phyloP scores from a whole-genome alignment of 2,888 invertebrate genomes.

The Carpatolechia fugitivella region DNA sequence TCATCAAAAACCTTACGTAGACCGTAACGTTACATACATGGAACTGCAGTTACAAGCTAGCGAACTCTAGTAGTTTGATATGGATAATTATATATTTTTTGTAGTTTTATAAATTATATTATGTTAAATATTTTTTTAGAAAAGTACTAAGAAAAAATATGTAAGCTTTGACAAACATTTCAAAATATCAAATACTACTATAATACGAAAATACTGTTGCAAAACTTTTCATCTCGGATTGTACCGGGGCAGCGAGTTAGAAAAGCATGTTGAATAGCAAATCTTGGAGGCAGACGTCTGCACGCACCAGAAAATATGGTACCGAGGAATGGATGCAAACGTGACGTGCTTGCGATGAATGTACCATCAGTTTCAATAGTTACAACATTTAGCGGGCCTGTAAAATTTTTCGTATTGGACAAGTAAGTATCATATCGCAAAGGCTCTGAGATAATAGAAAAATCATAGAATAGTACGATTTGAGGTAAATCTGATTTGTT shows the following conservation, averaged over 20 bases:
- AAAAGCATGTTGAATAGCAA: conserved; percentile 50
- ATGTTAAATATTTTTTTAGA: too few relatives aligned
- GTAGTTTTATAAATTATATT: too few relatives aligned
- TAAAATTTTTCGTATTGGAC: not conserved
- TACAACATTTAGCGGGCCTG: not conserved
- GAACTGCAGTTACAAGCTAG: too few relatives aligned
- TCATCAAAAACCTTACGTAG: too few relatives aligned
- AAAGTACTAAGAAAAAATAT: too few relatives aligned
- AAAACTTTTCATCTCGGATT: conserved; percentile 48
- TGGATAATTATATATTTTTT: too few relatives aligned
- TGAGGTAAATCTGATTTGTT: conserved; percentile 36
- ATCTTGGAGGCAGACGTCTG: conserved; percentile 46
- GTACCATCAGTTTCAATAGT: conserved; percentile 46
- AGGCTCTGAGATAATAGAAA: conserved; percentile 34
- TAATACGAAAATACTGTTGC: conserved; percentile 57
- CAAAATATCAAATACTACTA: conserved; percentile 23
- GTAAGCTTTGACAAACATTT: too few relatives aligned
- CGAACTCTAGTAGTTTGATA: too few relatives aligned
- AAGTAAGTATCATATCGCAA: not conserved
- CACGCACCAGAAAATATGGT: conserved; percentile 46
- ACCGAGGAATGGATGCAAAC: conserved; percentile 54
- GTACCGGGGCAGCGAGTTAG: conserved; percentile 49
- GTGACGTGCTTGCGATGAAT: conserved; percentile 55
- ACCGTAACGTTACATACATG: too few relatives aligned
- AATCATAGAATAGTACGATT: conserved; percentile 48